Evolutionary conservation across 2,797 vertebrate species (phyloP).

Genomic region (Myiotriccus ornatus): DNA sequence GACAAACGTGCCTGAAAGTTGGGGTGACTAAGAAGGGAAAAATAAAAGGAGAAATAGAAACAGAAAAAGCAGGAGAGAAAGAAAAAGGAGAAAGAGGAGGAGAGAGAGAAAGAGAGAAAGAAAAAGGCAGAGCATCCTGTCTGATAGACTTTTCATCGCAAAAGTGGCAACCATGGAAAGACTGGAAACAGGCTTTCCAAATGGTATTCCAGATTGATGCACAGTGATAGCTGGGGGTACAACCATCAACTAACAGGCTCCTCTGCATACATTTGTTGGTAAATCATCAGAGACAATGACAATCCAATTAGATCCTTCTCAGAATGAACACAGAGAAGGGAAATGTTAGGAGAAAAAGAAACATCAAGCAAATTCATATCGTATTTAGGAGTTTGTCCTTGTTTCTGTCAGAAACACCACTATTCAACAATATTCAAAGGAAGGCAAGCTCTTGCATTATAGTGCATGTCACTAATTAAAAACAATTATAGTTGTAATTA

Average conservation of each 20-base stretch:
- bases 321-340: background rate
- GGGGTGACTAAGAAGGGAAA: background rate
- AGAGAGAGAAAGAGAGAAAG: accelerated
- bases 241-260: background rate
- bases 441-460: background rate
- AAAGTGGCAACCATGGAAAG: background rate
- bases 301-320: background rate
- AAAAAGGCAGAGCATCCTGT: too few species aligned
- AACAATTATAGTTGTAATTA: conserved; percentile 21
- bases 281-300: background rate
- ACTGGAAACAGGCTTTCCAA: background rate
- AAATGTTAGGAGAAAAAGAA: background rate
- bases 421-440: background rate
- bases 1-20: background rate
- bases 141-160: too few species aligned
- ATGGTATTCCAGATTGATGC: background rate
- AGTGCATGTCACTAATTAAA: background rate
- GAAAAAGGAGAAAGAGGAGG: accelerated
- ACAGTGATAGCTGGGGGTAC: background rate
- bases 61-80: background rate
- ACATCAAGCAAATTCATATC: background rate
- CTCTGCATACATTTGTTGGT: background rate
- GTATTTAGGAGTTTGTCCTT: background rate
- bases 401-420: background rate
- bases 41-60: background rate